Conservation (phyloP, 2,113 vertebrate species). For the Rhagologus leucostigma region DNA sequence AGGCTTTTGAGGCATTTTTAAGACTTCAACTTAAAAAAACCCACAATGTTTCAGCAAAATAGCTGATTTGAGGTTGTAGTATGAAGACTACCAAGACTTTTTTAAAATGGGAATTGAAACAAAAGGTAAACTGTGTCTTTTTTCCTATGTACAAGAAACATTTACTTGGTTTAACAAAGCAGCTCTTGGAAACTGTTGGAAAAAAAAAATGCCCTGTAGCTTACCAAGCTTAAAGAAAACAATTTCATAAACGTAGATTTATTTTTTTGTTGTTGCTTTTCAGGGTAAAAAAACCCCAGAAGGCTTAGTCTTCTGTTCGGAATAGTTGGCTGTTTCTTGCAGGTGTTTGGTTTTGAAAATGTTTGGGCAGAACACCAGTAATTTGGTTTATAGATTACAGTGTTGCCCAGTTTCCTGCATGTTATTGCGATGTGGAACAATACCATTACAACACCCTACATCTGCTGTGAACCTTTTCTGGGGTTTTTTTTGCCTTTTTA, state of each 20-base stretch:
- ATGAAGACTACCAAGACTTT: neutral
- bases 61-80: neutral
- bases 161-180: neutral
- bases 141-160: neutral
- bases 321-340: neutral
- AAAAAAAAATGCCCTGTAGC: neutral
- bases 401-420: constrained; percentile 33
- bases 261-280: neutral
- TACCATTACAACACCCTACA: neutral
- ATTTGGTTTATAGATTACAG: constrained; percentile 37
- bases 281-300: neutral
- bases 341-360: constrained; percentile 39
- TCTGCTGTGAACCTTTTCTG: neutral
- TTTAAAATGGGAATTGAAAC: neutral
- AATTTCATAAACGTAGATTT: neutral
- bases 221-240: neutral
- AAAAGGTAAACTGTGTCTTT: neutral
- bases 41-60: neutral
- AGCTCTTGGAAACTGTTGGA: neutral
- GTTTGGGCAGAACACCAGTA: constrained; percentile 28
- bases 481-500: neutral
- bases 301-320: neutral
- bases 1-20: neutral
- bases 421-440: constrained; percentile 7
- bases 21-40: neutral